Evolutionary conservation across 2,113 vertebrate species (phyloP), one percentile per base, ranked within the genome.

Genomic region (Sardina pilchardus): DNA sequence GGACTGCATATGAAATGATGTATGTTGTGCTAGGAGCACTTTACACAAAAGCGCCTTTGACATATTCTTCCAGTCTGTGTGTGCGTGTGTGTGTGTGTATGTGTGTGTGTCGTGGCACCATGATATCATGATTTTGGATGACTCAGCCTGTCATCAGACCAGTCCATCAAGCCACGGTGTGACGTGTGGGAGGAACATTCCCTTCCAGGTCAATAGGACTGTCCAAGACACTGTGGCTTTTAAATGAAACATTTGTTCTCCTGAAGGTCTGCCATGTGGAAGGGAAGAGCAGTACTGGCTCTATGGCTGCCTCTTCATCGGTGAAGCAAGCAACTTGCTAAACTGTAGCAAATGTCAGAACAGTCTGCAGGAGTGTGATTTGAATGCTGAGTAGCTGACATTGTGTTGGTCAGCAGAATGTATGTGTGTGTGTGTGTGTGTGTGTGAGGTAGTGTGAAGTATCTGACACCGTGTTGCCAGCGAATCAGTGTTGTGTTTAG

Each of bases 61-160:
- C 30, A 71, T 71, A 26, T 63, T 26, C 9, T 3, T n/a, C 4
- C 6, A 8, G n/a, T 43, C 3, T 80, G n/a, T 39, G 17, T 45
- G 75, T 59, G 82, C 44, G 43, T 71, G 81, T 48, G 71, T 82
- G 36, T 83, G 9, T 83, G 42, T 81, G 88, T 83, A 43, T 83
- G 80, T 85, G 43, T 85, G 83, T 82, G 9, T 83, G 53, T 36
- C 80, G 50, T 67, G 48, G 86, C 84, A 88, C 10, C 30, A 78
- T 36, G 71, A 36, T 78, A 34, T 78, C 30, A 78, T 78, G 71
- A 78, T 36, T 78, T 78, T 12, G 16, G 71, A 78, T 36, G 71
- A 78, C 30, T 78, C 71, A 78, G 71, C 34, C 71, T 78, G n/a
- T n/a, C n/a, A n/a, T n/a, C n/a, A n/a, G n/a, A n/a, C n/a, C n/a